A percentile compares a stretch with the other conserved stretches of the same genome.
phyloP scores from a whole-genome alignment of 1,140 invertebrate genomes.

The Augochlora pura region DNA sequence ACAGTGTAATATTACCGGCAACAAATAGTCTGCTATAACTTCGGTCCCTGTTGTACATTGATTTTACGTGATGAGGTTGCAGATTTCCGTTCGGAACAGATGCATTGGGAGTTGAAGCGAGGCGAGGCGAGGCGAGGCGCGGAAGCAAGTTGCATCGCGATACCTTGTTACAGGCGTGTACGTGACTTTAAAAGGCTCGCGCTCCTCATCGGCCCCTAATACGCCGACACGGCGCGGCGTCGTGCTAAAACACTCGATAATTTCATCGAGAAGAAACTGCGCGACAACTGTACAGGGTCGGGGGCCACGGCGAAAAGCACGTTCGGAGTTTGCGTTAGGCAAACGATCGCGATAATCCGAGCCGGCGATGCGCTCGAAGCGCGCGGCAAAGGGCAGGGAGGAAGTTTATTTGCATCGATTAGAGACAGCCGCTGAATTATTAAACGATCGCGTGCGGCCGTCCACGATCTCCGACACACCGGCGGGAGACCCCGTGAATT shows the following conservation, averaged over 20 bases:
- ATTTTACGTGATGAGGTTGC: conserved; percentile 9
- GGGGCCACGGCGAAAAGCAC: neutral
- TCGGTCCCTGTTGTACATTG: neutral
- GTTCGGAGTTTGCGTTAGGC: neutral
- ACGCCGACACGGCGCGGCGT: too few species aligned
- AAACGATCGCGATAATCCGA: neutral
- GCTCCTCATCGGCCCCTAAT: neutral
- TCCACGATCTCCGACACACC: neutral
- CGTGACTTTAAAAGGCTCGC: neutral
- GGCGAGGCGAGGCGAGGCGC: too few species aligned
- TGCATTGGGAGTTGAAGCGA: neutral
- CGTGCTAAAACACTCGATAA: too few species aligned
- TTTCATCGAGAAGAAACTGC: neutral
- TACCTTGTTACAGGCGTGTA: neutral
- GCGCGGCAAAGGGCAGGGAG: neutral
- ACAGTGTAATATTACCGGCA: neutral
- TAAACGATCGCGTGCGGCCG: conserved; percentile 22
- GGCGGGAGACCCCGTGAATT: neutral
- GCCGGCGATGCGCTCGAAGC: neutral
- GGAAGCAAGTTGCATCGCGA: neutral
- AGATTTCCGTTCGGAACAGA: neutral
- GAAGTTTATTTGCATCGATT: conserved; percentile 25
- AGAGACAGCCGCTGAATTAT: conserved; percentile 28
- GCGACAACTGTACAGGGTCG: neutral
- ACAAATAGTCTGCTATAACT: conserved; percentile 3